Conservation (phyloP, 2,113 vertebrate genomes). For the Tursiops truncatus region DNA sequence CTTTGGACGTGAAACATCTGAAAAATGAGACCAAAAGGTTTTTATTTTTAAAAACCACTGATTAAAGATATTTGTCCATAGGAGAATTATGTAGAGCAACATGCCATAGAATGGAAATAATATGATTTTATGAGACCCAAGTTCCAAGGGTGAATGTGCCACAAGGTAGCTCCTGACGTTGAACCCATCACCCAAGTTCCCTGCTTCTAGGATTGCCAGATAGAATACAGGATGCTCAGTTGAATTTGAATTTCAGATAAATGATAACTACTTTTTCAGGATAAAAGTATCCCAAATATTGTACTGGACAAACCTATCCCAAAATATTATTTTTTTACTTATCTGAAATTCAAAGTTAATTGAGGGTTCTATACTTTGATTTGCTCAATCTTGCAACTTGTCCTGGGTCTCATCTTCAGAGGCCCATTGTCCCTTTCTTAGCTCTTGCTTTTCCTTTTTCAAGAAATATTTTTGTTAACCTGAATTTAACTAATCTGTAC, state of each 20-base stretch:
- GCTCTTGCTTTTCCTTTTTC: background rate
- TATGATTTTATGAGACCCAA: background rate
- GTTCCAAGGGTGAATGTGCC: background rate
- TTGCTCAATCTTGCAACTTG: background rate
- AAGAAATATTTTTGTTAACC: conserved; percentile 15
- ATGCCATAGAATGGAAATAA: background rate
- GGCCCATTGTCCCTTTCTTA: background rate
- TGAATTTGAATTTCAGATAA: background rate
- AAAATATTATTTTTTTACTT: background rate
- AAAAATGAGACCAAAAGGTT: background rate
- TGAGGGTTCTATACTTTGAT: background rate
- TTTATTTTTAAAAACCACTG: background rate
- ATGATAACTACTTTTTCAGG: background rate
- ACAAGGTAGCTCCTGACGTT: background rate
- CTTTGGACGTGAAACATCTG: background rate
- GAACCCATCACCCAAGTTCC: background rate
- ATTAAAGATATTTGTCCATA: background rate
- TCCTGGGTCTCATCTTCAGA: background rate
- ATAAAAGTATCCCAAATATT: background rate
- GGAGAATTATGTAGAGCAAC: background rate
- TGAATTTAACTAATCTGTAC: background rate
- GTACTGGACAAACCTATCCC: background rate
- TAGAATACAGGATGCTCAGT: background rate
- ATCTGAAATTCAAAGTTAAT: background rate
- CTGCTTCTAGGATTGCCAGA: background rate